Conservation (phyloP, 2,888 invertebrate genomes). For the Erannis defoliaria region DNA sequence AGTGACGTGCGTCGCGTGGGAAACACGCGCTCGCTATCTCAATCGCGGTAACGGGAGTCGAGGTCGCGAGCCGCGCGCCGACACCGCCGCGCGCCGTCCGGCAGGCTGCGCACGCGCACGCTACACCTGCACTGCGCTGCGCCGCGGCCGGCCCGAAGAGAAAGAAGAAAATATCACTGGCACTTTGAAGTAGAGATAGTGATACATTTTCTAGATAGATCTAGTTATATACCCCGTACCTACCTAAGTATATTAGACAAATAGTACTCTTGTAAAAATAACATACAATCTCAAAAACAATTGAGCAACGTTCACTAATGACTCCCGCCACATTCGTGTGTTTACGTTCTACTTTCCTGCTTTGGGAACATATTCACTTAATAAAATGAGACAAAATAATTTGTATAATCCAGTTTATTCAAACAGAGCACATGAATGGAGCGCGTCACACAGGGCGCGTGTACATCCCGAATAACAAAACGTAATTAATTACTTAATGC, state of each 20-base stretch:
- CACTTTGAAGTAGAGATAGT: too few species aligned
- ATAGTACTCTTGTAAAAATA: too few species aligned
- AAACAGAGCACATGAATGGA: not conserved
- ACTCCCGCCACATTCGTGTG: too few species aligned
- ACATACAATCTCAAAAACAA: too few species aligned
- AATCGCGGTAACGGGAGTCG: not conserved
- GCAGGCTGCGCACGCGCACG: not conserved
- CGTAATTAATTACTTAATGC: constrained; percentile 3
- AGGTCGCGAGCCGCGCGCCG: not conserved
- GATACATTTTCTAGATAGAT: too few species aligned
- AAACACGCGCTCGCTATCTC: constrained; percentile 1
- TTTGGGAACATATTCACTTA: too few species aligned
- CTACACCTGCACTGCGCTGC: not conserved
- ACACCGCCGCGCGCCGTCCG: not conserved
- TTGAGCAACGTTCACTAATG: too few species aligned
- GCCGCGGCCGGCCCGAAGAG: not conserved
- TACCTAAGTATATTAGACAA: too few species aligned
- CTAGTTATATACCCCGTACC: too few species aligned
- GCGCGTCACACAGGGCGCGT: not conserved
- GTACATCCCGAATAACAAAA: not conserved
- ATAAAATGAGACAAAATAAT: not conserved
- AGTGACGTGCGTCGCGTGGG: not conserved
- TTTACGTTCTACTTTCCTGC: too few species aligned
- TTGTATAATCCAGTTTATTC: not conserved
- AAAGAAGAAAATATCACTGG: not conserved